phyloP scores from a whole-genome alignment of 2,797 vertebrate species.

The Cyclura pinguis region DNA sequence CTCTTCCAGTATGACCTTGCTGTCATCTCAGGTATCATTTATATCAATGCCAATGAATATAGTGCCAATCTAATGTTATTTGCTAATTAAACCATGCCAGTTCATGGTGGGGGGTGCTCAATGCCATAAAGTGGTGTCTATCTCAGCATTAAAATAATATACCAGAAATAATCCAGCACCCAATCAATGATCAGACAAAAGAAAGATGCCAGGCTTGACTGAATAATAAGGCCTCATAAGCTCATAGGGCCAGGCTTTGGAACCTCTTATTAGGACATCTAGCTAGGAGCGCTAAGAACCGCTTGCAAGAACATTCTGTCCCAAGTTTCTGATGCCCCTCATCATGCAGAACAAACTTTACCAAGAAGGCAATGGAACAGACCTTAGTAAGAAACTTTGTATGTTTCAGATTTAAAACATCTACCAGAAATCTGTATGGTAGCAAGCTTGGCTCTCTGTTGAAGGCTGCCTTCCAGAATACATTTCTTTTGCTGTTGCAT shows the following conservation, averaged over 20 bases:
- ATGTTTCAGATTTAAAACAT: background rate
- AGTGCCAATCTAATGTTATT: too few relatives aligned
- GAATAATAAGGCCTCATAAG: background rate
- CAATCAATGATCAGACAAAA: background rate
- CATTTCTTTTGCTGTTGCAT: background rate
- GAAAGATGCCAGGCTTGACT: background rate
- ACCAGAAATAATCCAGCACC: background rate
- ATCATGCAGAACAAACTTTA: background rate
- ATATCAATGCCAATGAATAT: too few relatives aligned
- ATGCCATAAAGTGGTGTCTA: background rate
- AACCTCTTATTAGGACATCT: background rate
- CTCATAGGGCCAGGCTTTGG: background rate
- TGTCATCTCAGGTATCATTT: too few relatives aligned
- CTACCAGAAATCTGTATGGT: background rate
- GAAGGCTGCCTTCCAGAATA: background rate
- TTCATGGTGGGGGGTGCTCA: too few relatives aligned
- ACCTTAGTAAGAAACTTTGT: background rate
- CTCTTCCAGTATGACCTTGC: too few relatives aligned
- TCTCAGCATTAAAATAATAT: background rate
- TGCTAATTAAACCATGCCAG: too few relatives aligned
- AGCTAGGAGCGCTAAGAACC: background rate
- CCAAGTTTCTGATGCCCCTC: background rate
- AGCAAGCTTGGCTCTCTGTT: background rate
- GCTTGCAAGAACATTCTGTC: background rate
- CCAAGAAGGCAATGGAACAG: background rate